phyloP scores from a whole-genome alignment of 2,113 vertebrate species.

The Tretioscincus oriximinensis region DNA sequence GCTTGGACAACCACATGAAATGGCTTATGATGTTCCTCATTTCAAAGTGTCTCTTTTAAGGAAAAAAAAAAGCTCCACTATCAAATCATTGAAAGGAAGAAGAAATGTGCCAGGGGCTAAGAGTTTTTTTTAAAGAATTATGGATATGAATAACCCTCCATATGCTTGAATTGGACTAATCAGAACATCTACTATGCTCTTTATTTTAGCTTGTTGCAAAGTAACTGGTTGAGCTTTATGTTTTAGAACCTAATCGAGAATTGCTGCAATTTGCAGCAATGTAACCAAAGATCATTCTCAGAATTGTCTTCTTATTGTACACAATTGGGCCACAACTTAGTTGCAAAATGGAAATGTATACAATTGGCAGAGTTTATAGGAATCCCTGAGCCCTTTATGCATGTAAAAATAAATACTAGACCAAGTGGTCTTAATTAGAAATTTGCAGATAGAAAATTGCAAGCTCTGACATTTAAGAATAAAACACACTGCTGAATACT shows the following conservation, averaged over 20 bases:
- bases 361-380: constrained; percentile 39
- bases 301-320: constrained; percentile 54
- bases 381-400: constrained; percentile 32
- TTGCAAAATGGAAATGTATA: constrained; percentile 41
- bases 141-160: constrained; percentile 31
- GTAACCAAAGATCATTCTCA: constrained; percentile 48
- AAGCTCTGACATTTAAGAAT: constrained; percentile 46
- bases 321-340: constrained; percentile 49
- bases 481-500: constrained; percentile 35
- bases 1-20: neutral
- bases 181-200: constrained; percentile 10
- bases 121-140: constrained; percentile 3
- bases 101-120: neutral
- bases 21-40: neutral
- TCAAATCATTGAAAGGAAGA: neutral
- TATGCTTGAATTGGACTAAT: constrained; percentile 30
- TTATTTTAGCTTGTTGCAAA: constrained; percentile 27
- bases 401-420: neutral
- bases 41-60: neutral
- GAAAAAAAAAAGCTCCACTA: neutral
- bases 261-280: constrained; percentile 54
- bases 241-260: constrained; percentile 44
- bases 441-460: constrained; percentile 51
- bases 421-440: constrained; percentile 55
- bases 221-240: constrained; percentile 44